Evolutionary conservation across 1,140 invertebrate genomes (phyloP).

Genomic region (Fopius arisanus): DNA sequence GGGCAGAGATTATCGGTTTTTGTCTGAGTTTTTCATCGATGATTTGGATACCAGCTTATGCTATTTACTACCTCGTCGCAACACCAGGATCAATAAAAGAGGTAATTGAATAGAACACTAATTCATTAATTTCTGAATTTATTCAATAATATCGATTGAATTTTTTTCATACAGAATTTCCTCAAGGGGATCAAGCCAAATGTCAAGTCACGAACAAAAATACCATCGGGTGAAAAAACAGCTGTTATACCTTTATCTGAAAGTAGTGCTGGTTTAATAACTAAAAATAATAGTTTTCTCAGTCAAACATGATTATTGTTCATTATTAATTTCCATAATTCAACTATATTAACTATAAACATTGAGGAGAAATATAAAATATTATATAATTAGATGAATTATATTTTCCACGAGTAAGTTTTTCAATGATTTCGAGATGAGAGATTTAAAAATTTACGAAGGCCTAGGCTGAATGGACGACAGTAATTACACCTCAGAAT

Average conservation of each 20-base stretch:
- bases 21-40: conserved; percentile 79
- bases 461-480: too few species aligned
- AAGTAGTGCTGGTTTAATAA: conserved; percentile 60
- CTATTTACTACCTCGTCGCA: conserved; percentile 66
- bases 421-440: too few species aligned
- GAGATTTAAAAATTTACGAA: too few species aligned
- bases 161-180: conserved; percentile 59
- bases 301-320: conserved; percentile 51
- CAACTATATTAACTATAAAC: background rate
- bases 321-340: background rate
- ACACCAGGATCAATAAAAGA: conserved; percentile 65
- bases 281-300: conserved; percentile 59
- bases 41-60: conserved; percentile 75
- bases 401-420: too few species aligned
- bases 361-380: background rate
- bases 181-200: conserved; percentile 62
- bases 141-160: background rate
- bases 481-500: too few species aligned
- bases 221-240: conserved; percentile 59
- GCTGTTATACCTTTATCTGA: conserved; percentile 64
- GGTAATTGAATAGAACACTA: conserved; percentile 48
- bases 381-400: too few species aligned
- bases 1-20: conserved; percentile 78
- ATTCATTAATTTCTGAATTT: conserved; percentile 21
- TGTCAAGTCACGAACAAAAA: conserved; percentile 61